Conservation (phyloP, 2,797 vertebrate genomes). For the Cichlasoma orientale region DNA sequence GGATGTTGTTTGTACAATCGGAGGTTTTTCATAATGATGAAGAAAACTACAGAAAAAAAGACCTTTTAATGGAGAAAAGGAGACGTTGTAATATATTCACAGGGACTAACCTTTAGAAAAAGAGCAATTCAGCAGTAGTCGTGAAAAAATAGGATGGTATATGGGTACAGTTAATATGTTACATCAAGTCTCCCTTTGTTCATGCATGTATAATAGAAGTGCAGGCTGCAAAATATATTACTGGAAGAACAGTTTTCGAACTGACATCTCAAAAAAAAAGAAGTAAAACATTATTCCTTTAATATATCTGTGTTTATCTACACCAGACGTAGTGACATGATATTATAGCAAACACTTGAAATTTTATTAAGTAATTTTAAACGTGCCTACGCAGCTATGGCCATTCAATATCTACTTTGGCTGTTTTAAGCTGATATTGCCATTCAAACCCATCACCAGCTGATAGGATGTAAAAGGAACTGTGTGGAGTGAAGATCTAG, state of each 20-base stretch:
- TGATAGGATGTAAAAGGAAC: too few species aligned
- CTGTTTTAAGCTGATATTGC: not conserved
- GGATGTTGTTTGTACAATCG: not conserved
- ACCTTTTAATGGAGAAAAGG: not conserved
- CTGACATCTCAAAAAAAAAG: not conserved
- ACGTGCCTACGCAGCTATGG: too few species aligned
- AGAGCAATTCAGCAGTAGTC: constrained; percentile 22
- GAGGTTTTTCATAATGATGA: not conserved
- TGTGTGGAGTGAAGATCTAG: not conserved
- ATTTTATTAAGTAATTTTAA: too few species aligned
- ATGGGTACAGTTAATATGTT: constrained; percentile 8
- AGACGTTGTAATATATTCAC: not conserved
- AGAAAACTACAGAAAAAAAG: not conserved
- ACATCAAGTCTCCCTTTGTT: constrained; percentile 1
- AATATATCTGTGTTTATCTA: not conserved
- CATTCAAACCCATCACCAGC: not conserved
- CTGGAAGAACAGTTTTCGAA: not conserved
- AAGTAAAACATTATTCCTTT: not conserved
- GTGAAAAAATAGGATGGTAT: not conserved
- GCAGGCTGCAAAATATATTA: not conserved
- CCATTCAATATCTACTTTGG: not conserved
- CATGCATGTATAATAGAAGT: not conserved
- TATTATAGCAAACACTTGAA: too few species aligned
- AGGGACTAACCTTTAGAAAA: constrained; percentile 33
- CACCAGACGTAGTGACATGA: not conserved